Conservation (phyloP, 2,888 invertebrate species). For the Falcaria lacertinaria region DNA sequence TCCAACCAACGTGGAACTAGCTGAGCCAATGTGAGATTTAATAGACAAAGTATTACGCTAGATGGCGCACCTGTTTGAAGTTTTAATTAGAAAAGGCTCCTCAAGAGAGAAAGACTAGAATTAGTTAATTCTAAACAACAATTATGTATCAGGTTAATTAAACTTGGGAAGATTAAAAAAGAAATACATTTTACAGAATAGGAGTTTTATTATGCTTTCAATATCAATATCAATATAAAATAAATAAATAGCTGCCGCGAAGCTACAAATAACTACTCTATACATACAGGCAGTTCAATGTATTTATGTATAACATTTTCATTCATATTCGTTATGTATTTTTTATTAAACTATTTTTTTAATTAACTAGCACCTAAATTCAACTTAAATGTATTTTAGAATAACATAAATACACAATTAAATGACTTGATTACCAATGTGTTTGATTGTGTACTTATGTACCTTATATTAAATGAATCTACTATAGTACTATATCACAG, state of each 20-base stretch:
- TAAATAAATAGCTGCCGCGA: slow-evolving; percentile 44
- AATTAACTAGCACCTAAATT: slow-evolving; percentile 1
- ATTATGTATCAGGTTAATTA: no score
- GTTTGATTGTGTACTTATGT: no score
- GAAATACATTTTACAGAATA: slow-evolving; percentile 24
- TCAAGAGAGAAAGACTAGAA: no score
- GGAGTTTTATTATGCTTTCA: slow-evolving; percentile 55
- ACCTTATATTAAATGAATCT: slow-evolving; percentile 10
- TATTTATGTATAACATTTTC: slow-evolving; percentile 3
- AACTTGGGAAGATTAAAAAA: not conserved
- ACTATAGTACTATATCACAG: slow-evolving; percentile 72
- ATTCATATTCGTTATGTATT: slow-evolving; percentile 4
- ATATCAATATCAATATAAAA: slow-evolving; percentile 34
- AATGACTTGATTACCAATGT: no score
- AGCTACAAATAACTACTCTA: slow-evolving; percentile 7
- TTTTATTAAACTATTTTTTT: slow-evolving; percentile 4
- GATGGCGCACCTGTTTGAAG: no score
- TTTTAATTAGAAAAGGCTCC: no score
- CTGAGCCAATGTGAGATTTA: not conserved
- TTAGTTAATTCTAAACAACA: no score
- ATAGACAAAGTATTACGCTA: not conserved
- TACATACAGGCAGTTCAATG: slow-evolving; percentile 35
- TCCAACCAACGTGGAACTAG: slow-evolving; percentile 1
- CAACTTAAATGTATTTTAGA: not conserved
- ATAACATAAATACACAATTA: no score